A percentile compares a stretch with the other conserved stretches of the same genome.
These are phyloP conservation scores for Nomada lathburiana DNA, from an alignment of 2,888 invertebrate species.

Conservation along the genomic window DNA sequence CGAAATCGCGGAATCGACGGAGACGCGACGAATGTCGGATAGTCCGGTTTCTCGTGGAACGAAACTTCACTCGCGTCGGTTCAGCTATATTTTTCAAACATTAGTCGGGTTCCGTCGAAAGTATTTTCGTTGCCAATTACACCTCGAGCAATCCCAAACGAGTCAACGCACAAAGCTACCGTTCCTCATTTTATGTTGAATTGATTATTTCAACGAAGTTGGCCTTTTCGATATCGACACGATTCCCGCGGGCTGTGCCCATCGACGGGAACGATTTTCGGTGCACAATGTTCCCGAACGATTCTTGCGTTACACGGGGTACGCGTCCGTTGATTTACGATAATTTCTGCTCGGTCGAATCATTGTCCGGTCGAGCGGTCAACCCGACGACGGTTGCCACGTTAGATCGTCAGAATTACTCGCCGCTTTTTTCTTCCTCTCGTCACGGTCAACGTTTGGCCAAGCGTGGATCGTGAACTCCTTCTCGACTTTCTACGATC, in stretches of 20 bases:
- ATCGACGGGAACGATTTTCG: constrained; percentile 4
- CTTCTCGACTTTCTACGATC: background rate
- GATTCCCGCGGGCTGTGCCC: constrained; percentile 57
- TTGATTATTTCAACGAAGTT: no score
- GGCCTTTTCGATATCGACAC: constrained; percentile 33
- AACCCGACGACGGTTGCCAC: constrained; percentile 45
- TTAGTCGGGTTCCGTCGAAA: no score
- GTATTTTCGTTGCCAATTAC: no score
- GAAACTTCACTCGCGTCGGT: background rate
- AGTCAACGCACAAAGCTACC: no score
- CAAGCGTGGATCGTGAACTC: background rate
- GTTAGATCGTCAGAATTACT: constrained; percentile 28
- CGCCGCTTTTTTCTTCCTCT: constrained; percentile 8
- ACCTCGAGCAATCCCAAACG: no score
- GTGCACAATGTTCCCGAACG: constrained; percentile 41
- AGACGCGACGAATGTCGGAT: background rate
- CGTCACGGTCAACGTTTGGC: constrained; percentile 38
- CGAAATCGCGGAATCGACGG: constrained; percentile 21
- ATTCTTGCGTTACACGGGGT: constrained; percentile 35
- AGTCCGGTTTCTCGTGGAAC: background rate
- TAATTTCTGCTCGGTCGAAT: constrained; percentile 48
- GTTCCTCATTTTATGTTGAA: no score
- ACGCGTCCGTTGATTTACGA: constrained; percentile 43
- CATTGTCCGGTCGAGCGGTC: constrained; percentile 44
- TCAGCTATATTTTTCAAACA: no score